Conservation (phyloP, 1,140 invertebrate species). For the Apis dorsata region DNA sequence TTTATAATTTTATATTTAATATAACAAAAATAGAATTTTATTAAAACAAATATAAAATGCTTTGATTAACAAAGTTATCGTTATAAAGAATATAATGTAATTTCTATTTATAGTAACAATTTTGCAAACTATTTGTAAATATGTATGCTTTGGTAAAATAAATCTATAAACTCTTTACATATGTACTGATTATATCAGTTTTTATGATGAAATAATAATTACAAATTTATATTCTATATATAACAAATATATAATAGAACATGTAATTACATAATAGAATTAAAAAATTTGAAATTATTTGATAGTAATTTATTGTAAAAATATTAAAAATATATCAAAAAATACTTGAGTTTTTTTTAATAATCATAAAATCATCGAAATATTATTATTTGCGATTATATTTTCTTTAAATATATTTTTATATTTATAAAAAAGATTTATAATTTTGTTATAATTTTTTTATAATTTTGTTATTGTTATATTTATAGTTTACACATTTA, state of each 20-base stretch:
- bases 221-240: neutral
- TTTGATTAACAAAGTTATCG: conserved; percentile 45
- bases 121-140: conserved; percentile 73
- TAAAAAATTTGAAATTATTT: conserved; percentile 28
- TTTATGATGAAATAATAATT: conserved; percentile 46
- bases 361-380: conserved; percentile 33
- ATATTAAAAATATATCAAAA: conserved; percentile 12
- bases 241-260: neutral
- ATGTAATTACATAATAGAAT: conserved; percentile 13
- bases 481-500: neutral
- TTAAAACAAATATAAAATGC: conserved; percentile 27
- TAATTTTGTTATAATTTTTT: neutral
- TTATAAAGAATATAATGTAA: conserved; percentile 51
- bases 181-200: conserved; percentile 48
- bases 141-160: conserved; percentile 73
- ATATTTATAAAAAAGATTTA: conserved; percentile 2
- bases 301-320: conserved; percentile 1
- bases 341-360: conserved; percentile 36
- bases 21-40: conserved; percentile 11
- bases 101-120: conserved; percentile 59
- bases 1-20: conserved; percentile 39
- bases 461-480: neutral
- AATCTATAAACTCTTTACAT: conserved; percentile 64
- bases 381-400: neutral
- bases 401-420: conserved; percentile 15